Conservation (phyloP, 2,888 invertebrate species). For the Scelioninae gen. 2 region DNA sequence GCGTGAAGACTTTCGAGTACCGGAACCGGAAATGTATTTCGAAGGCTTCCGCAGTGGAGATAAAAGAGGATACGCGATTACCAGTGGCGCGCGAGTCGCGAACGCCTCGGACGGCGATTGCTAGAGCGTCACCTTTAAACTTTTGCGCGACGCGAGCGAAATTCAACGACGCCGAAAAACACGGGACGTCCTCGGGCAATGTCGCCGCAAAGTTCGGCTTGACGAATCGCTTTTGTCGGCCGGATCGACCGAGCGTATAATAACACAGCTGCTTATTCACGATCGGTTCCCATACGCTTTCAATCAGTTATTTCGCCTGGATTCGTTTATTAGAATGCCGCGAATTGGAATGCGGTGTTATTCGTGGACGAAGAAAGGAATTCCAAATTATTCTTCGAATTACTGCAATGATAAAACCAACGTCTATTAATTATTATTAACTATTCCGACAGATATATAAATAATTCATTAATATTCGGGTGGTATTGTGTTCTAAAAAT, state of each 20-base stretch:
- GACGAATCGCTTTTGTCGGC: slow-evolving; percentile 37
- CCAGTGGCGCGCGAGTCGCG: slow-evolving; percentile 17
- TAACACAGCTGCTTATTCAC: slow-evolving; percentile 26
- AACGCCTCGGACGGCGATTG: slow-evolving; percentile 16
- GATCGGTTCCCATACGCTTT: slow-evolving; percentile 8
- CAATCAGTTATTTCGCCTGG: slow-evolving; percentile 8
- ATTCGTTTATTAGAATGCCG: too few relatives aligned
- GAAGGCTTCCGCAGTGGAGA: slow-evolving; percentile 43
- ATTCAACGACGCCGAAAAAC: slow-evolving; percentile 37
- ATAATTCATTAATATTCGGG: too few relatives aligned
- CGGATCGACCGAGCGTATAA: slow-evolving; percentile 29
- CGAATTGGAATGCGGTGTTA: too few relatives aligned
- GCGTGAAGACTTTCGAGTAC: slow-evolving; percentile 42
- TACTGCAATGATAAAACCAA: too few relatives aligned
- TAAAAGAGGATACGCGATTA: slow-evolving; percentile 47
- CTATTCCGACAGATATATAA: too few relatives aligned
- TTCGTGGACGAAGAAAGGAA: too few relatives aligned
- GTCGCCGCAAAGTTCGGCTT: slow-evolving; percentile 34
- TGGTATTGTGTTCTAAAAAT: too few relatives aligned
- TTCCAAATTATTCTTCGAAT: too few relatives aligned
- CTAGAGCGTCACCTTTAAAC: slow-evolving; percentile 35
- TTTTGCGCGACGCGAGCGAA: slow-evolving; percentile 28
- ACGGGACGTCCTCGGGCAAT: slow-evolving; percentile 29
- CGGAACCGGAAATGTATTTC: slow-evolving; percentile 56
- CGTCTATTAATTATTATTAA: too few relatives aligned